Base-by-base conservation (phyloP, 1,140 invertebrate genomes). In the Lanistes nyassanus region DNA sequence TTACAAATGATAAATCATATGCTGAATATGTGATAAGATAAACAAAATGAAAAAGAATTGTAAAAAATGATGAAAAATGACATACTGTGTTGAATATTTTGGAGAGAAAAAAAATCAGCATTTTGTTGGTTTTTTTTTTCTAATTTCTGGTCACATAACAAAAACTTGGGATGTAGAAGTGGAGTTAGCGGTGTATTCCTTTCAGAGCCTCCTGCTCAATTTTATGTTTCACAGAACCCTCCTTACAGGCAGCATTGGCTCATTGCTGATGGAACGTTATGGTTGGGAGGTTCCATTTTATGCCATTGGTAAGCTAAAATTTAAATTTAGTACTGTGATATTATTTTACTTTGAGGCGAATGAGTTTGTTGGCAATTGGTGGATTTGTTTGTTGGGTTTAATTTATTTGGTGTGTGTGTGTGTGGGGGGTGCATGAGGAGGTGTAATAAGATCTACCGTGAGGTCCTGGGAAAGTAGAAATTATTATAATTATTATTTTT, bases 251-350 rank as follows among this genome's bases (percentile, higher is more conserved):
- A 92, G 92, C 78, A 83, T 94, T 82, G 94, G 94, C 23, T 94
- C 93, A 9, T 90, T 93, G 75, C 82, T 94, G 53, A 86, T 94
- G 76, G 92, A 93, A 55, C 90, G 89, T 78, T 93, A 93, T 87
- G 92, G 92, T 47, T 94, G 94, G 93, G 88, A 91, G 58, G 89
- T 89, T 82, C 91, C 94, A 34, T 94, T 94, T 86, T 92, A 93
- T 82, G 89, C 92, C 56, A 91, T 94, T 85, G 93, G 93, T 90
- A 90, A 89, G 80, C 86, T 58, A 29, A 79, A 34, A 36, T 7
- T 21, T 55, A n/a, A 23, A 47, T 13, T 47, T 16, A 47, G 29
- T 55, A 55, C n/a, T 55, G n/a, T 16, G n/a, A 55, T 55, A n/a
- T 16, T 26, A 26, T 62, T 62, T 34, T 34, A 13, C 23, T 62